Evolutionary conservation across 2,888 invertebrate species (phyloP).

Genomic region (Vannuccia rotundouncinata): DNA sequence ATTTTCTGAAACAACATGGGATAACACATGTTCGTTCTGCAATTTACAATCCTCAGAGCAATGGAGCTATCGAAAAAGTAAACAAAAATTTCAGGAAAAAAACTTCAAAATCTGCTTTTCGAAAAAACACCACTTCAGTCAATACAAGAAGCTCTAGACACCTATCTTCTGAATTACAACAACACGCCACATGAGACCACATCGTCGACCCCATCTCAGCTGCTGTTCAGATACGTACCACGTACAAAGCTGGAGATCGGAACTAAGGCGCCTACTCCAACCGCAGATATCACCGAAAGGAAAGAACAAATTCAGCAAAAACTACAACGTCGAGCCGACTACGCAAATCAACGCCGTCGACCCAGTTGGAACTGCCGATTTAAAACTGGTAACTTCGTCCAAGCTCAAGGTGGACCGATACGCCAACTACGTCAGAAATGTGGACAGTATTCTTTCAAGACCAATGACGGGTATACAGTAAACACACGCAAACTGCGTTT

Average conservation of each 20-base stretch:
- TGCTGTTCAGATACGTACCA: slow-evolving; percentile 15
- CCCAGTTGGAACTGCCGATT: slow-evolving; percentile 8
- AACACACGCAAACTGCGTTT: slow-evolving; percentile 32
- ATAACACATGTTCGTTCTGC: slow-evolving; percentile 27
- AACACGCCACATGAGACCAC: slow-evolving; percentile 29
- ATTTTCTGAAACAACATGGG: slow-evolving; percentile 30
- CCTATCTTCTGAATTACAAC: slow-evolving; percentile 19
- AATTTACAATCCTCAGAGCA: slow-evolving; percentile 32
- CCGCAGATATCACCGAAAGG: not conserved
- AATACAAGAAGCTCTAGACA: slow-evolving; percentile 29
- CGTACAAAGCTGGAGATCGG: slow-evolving; percentile 16
- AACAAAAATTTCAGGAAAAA: slow-evolving; percentile 25
- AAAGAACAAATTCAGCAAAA: not conserved
- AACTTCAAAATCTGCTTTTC: not conserved
- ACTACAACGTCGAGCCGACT: slow-evolving; percentile 2
- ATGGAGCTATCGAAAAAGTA: slow-evolving; percentile 26
- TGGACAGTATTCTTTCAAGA: slow-evolving; percentile 25
- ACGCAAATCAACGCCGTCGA: slow-evolving; percentile 29
- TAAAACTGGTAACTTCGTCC: slow-evolving; percentile 1
- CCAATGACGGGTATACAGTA: slow-evolving; percentile 18
- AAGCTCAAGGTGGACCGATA: slow-evolving; percentile 13
- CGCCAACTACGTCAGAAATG: not conserved
- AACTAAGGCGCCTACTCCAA: not conserved
- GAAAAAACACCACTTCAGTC: not conserved
- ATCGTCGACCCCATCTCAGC: not conserved